A percentile compares a stretch with the other conserved stretches of the same genome.
Conservation (phyloP, 2,113 vertebrate genomes). For the Bufo gargarizans region DNA sequence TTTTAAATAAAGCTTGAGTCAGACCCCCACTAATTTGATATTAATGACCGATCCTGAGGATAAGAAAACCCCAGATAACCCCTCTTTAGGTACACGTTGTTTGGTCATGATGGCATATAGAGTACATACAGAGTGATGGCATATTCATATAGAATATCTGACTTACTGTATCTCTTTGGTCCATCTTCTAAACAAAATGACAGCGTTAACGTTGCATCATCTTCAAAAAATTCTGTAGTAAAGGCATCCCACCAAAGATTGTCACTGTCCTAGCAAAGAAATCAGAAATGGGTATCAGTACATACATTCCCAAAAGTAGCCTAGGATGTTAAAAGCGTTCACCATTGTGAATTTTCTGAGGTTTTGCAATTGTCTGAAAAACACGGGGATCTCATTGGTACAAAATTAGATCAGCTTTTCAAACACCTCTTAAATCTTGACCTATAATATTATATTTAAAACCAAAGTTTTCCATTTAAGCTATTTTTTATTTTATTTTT, state of each 20-base stretch:
- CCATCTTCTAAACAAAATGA: slow-evolving; percentile 99
- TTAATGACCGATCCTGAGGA: no score
- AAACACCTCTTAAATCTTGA: background rate
- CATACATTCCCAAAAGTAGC: background rate
- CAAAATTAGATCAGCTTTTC: background rate
- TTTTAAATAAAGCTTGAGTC: no score
- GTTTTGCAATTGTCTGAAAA: no score
- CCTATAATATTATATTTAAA: background rate
- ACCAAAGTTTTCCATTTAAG: background rate
- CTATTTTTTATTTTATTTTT: no score
- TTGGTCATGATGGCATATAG: background rate
- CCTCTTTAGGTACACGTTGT: background rate
- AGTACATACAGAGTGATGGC: background rate
- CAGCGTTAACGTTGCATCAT: slow-evolving; percentile 96
- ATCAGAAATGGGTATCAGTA: slow-evolving; percentile 45
- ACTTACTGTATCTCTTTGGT: slow-evolving; percentile 99
- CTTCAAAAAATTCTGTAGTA: slow-evolving; percentile 98
- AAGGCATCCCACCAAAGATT: slow-evolving; percentile 99
- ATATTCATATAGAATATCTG: background rate
- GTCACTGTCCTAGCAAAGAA: slow-evolving; percentile 92
- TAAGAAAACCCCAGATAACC: no score
- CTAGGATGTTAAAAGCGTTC: background rate
- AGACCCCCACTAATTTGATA: no score
- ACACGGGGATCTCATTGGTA: background rate
- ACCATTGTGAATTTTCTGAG: background rate